These are phyloP conservation scores for Caenorhabditis elegans DNA, from an alignment of 1,140 invertebrate species.

Conservation along the genomic window WBcel235 BX284604.4:13261001-13261500, in stretches of 20 bases:
- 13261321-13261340: background rate
- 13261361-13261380: constrained; percentile 16
- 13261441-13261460: background rate
- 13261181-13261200: too few relatives aligned
- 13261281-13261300: constrained; percentile 19
- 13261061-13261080: too few relatives aligned
- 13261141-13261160: too few relatives aligned
- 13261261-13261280: constrained; percentile 1
- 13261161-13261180: too few relatives aligned
- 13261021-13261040: too few relatives aligned
- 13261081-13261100: too few relatives aligned
- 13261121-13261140: too few relatives aligned
- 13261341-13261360: background rate
- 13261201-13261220: too few relatives aligned
- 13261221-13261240: too few relatives aligned
- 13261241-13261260: constrained; percentile 19
- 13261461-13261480: constrained; percentile 16
- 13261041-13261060: too few relatives aligned
- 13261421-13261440: background rate
- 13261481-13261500: background rate
- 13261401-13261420: background rate
- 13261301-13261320: constrained; percentile 3
- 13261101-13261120: too few relatives aligned
- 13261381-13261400: background rate
- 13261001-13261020: too few relatives aligned